These are phyloP conservation scores for Bombyx mori DNA, from an alignment of 1,140 invertebrate genomes.

Conservation along the genomic window ASM3026992v2 NC_085107.1:5383501-5384000, in stretches of 20 bases:
- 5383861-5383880: not conserved
- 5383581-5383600: too few species aligned
- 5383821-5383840: conserved; percentile 1
- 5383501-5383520: too few species aligned
- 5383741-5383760: conserved; percentile 41
- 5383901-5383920: conserved; percentile 22
- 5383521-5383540: too few species aligned
- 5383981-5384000: conserved; percentile 38
- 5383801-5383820: conserved; percentile 10
- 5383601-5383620: not conserved
- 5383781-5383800: conserved; percentile 33
- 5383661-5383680: conserved; percentile 40
- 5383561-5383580: too few species aligned
- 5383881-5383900: conserved; percentile 9
- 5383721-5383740: conserved; percentile 50
- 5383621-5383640: not conserved
- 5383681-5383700: conserved; percentile 48
- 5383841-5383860: not conserved
- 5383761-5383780: conserved; percentile 39
- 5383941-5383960: conserved; percentile 33
- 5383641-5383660: conserved; percentile 21
- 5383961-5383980: conserved; percentile 40
- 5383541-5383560: too few species aligned
- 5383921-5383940: conserved; percentile 22
- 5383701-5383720: conserved; percentile 46